Evolutionary conservation across 1,140 invertebrate genomes (phyloP), one percentile per base, ranked within the genome.

Genomic region (Palaemon carinicauda): DNA sequence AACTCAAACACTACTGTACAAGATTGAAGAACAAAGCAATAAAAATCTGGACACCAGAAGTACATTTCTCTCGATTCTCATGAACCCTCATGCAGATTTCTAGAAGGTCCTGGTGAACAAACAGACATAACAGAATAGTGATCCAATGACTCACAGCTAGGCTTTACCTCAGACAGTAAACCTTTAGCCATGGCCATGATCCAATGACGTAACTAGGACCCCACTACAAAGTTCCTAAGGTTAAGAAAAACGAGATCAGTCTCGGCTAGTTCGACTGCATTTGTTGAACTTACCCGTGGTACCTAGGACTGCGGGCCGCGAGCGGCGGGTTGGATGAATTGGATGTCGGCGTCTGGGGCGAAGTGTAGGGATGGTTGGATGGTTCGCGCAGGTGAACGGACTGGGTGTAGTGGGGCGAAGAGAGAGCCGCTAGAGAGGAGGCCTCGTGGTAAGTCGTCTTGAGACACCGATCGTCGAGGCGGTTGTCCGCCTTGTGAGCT

Each of bases 361-460:
- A 60, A 33, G 84, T 86, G 75, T 86, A 86, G 7, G 75, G 27
- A 60, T 86, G 83, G 33, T 75, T 21, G 77, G 84, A 78, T 10
- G 83, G 75, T n/a, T 86, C 84, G 5, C 73, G 77, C n/a, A 80
- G 60, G 84, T 86, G 83, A 29, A 86, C 79, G 83, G 83, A 50
- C 60, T 85, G 86, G 60, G 86, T 85, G 86, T 89, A 87, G 29
- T 87, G 85, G 21, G 82, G 56, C 21, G 80, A 81, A 79, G 88
- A 84, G 29, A 89, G 85, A 21, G 95, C 94, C 88, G 94, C 94
- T 89, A 89, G 79, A 41, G 41, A 41, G n/a, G 89, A 85, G 53
- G 96, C 96, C 92, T 98, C 96, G 93, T 98, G 97, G 93, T 98
- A 98, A 91, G 97, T 96, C 89, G 97, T 98, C 91, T 95, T 96